Base-by-base conservation (phyloP, 2,113 vertebrate genomes). In the Redunca redunca region DNA sequence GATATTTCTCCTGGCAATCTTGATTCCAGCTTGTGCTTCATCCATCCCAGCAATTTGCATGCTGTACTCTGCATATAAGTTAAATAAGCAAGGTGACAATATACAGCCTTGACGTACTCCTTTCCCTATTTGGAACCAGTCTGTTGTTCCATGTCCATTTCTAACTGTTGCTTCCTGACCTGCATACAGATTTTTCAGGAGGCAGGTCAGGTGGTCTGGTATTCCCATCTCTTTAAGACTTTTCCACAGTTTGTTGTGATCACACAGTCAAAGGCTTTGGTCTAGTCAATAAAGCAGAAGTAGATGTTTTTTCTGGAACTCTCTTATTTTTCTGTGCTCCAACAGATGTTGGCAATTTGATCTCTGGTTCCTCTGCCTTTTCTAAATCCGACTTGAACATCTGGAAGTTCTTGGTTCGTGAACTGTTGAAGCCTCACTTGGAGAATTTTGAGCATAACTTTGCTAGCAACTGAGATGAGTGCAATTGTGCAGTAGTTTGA, bases 371-470 rank as follows among this genome's bases (percentile, higher is more conserved):
- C n/a, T 71, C n/a, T 36, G n/a, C 64, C n/a, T 71, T 36, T 36
- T 36, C n/a, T 71, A 71, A 71, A 71, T 23, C n/a, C 5, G 12
- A 1, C n/a, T 71, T 71, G 64, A 71, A 71, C 60, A 64, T 64
- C 62, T 64, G 30, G 3, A 64, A 64, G n/a, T 71, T 71, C 17
- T 71, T 1, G 9, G 4, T 36, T 21, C 5, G 0, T 6, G 64
- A 36, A 71, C n/a, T 71, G 19, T 71, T 71, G 64, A 36, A 71
- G 19, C 9, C 64, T 71, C 64, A 71, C 17, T 36, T 71, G 19
- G 64, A 71, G 64, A 71, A 71, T 36, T 71, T 71, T 71, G 19
- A 71, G n/a, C 64, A 36, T 71, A 71, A 36, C n/a, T 71, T 71
- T 71, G n/a, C n/a, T 36, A 71, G 64, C 17, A 71, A 36, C 17